Base-by-base conservation (phyloP, 1,140 invertebrate genomes). In the Lucilia sericata region DNA sequence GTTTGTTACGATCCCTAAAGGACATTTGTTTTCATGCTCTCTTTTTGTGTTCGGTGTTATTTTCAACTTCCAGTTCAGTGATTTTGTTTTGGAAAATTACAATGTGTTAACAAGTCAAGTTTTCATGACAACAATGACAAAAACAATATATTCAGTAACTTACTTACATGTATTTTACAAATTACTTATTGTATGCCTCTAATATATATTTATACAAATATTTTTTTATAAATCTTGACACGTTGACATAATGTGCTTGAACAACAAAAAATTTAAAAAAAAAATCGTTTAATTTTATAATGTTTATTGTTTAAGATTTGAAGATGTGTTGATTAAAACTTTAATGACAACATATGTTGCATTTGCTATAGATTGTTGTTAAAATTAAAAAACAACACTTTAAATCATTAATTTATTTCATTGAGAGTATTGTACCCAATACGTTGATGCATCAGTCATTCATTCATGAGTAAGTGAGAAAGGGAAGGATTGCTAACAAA, bases 71-170 rank as follows among this genome's bases (percentile, higher is more conserved):
- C 34, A 42, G n/a, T 47, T 47, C 75, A 19, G 8, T 80, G n/a
- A 80, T 14, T 80, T 9, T 30, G 19, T 49, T 80, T 80, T 47
- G 42, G n/a, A 21, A 49, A 80, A 49, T 80, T 80, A 80, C 76
- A 80, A 80, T 13, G 76, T 80, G 76, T 80, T 80, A 80, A 80
- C 76, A 80, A 80, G 42, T 49, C 65, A 70, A 70, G 21, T 70
- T 70, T 70, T 70, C n/a, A 70, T 21, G 19, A 70, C n/a, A 70
- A 70, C 65, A 70, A 19, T 70, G 65, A 70, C 19, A 70, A 70
- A 70, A 70, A 70, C 65, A 70, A 70, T 70, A 21, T n/a, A n/a
- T 60, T 60, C 51, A 60, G 5, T 42, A 7, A 42, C 42, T 42
- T 42, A 42, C 42, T 42, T 42, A 42, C 42, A 42, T 42, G 42